A percentile compares a stretch with the other conserved stretches of the same genome.
These are phyloP conservation scores for Tachina fera DNA, from an alignment of 2,888 invertebrate species.

Conservation along the genomic window DNA sequence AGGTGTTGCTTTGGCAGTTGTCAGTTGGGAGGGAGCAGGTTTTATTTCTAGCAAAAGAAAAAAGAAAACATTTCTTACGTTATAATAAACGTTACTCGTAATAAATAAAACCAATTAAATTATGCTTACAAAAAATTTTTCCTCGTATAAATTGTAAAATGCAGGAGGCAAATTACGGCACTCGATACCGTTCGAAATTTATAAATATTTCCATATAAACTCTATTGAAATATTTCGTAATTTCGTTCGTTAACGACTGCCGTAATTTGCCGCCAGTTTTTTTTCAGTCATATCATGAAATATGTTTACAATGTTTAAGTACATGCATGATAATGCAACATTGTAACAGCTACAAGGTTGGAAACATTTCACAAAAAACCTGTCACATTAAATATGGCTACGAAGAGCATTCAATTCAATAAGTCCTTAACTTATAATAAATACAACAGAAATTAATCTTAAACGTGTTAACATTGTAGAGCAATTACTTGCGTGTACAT, in stretches of 20 bases:
- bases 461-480: conserved; percentile 24
- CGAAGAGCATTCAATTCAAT: background rate
- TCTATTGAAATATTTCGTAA: too few species aligned
- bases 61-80: conserved; percentile 17
- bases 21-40: background rate
- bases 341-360: conserved; percentile 41
- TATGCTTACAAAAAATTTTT: conserved; percentile 4
- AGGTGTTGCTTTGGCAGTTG: conserved; percentile 17
- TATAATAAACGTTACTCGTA: conserved; percentile 1
- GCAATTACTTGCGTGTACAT: background rate
- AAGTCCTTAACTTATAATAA: conserved; percentile 19
- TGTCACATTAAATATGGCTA: background rate
- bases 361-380: background rate
- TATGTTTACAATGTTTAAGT: conserved; percentile 6
- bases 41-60: conserved; percentile 17
- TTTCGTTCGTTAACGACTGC: too few species aligned
- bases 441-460: conserved; percentile 56
- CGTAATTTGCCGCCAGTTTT: too few species aligned
- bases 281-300: background rate
- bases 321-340: conserved; percentile 24
- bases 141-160: conserved; percentile 14
- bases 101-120: background rate
- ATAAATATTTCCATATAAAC: too few species aligned
- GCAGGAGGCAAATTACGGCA: too few species aligned
- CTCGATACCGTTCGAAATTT: too few species aligned